These are phyloP conservation scores for Eristalinus aeneus DNA, from an alignment of 2,888 invertebrate genomes.

Conservation along the genomic window DNA sequence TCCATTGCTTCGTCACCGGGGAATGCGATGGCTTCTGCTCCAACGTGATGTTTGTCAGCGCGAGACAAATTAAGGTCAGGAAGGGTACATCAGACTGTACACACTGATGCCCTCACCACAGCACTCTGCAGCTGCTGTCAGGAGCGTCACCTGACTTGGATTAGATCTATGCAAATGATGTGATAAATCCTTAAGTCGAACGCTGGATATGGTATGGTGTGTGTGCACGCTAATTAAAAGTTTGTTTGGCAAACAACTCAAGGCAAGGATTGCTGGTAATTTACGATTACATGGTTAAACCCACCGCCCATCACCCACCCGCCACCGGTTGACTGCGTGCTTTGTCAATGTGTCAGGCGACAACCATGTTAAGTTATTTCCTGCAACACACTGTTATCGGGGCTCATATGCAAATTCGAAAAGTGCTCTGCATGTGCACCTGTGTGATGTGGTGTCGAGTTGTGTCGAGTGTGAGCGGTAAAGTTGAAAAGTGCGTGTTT, in stretches of 20 bases:
- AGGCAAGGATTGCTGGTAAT: slow-evolving; percentile 19
- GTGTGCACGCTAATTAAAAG: slow-evolving; percentile 49
- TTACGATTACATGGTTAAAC: slow-evolving; percentile 36
- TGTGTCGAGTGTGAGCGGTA: background rate
- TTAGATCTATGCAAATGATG: slow-evolving; percentile 47
- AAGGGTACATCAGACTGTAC: slow-evolving; percentile 17
- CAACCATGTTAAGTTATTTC: slow-evolving; percentile 24
- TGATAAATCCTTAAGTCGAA: slow-evolving; percentile 45
- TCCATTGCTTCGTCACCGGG: background rate
- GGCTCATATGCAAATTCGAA: background rate
- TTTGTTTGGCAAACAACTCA: slow-evolving; percentile 44
- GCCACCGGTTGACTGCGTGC: background rate
- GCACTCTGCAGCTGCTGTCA: background rate
- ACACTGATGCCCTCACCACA: slow-evolving; percentile 1
- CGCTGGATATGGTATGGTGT: background rate
- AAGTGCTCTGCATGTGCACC: background rate
- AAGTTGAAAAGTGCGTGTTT: background rate
- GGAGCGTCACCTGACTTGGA: slow-evolving; percentile 17
- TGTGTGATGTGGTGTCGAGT: background rate
- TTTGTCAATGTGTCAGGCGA: slow-evolving; percentile 40
- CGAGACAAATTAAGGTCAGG: slow-evolving; percentile 53
- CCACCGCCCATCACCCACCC: background rate
- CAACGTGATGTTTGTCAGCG: slow-evolving; percentile 14
- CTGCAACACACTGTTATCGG: slow-evolving; percentile 23
- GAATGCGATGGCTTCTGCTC: background rate